Conservation (phyloP, 1,140 invertebrate genomes). For the Pygmarrhopalites habei region DNA sequence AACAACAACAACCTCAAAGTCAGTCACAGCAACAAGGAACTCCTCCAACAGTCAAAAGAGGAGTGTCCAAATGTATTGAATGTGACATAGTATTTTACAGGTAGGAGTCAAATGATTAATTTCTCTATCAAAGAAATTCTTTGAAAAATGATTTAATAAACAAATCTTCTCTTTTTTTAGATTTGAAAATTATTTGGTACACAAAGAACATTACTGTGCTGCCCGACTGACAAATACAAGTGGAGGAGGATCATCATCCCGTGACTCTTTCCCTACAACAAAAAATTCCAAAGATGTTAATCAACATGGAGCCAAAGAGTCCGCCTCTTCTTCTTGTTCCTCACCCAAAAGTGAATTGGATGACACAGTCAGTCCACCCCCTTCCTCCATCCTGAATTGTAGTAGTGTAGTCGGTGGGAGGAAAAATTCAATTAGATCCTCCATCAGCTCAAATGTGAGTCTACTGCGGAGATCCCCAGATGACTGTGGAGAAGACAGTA, state of each 20-base stretch:
- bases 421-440: not conserved
- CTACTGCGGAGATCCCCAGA: not conserved
- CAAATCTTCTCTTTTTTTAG: too few relatives aligned
- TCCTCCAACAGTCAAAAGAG: constrained; percentile 48
- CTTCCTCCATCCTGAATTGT: not conserved
- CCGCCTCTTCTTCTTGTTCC: constrained; percentile 7
- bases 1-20: not conserved
- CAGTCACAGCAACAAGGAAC: constrained; percentile 37
- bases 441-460: not conserved
- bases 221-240: constrained; percentile 44
- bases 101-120: too few relatives aligned
- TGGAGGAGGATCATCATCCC: too few relatives aligned
- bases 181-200: constrained; percentile 87
- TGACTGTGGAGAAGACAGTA: too few relatives aligned
- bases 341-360: constrained; percentile 13
- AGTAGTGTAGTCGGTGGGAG: too few relatives aligned
- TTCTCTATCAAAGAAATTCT: too few relatives aligned
- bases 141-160: too few relatives aligned
- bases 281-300: too few relatives aligned
- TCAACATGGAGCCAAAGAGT: too few relatives aligned
- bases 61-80: constrained; percentile 83
- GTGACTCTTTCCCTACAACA: too few relatives aligned
- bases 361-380: not conserved
- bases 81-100: constrained; percentile 97
- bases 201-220: constrained; percentile 91